These are phyloP conservation scores for Trichacis sp. DNA, from an alignment of 2,888 invertebrate species.

Conservation along the genomic window DNA sequence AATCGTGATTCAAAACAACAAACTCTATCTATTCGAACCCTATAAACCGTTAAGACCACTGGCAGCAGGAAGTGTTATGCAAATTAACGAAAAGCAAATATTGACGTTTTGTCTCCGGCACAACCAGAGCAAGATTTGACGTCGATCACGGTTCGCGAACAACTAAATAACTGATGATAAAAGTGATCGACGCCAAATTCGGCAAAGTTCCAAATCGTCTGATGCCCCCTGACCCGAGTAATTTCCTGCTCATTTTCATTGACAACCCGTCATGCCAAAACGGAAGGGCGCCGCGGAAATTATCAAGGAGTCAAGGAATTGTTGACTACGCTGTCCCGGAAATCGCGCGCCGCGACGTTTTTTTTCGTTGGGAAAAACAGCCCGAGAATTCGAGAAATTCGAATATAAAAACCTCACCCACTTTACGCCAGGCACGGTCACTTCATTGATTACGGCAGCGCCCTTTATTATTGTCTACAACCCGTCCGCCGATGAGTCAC, in stretches of 20 bases:
- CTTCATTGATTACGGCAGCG: constrained; percentile 61
- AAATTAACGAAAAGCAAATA: background rate
- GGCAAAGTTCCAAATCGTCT: constrained; percentile 61
- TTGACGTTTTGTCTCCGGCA: background rate
- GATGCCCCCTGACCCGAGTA: constrained; percentile 64
- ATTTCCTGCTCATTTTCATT: constrained; percentile 65
- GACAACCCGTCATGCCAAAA: constrained; percentile 58
- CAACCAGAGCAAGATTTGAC: background rate
- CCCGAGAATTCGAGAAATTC: too few relatives aligned
- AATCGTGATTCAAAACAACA: too few relatives aligned
- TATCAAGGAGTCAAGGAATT: too few relatives aligned
- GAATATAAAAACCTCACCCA: constrained; percentile 50
- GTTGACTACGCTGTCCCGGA: too few relatives aligned
- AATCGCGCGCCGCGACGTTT: too few relatives aligned
- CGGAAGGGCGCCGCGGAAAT: constrained; percentile 30
- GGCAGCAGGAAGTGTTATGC: background rate
- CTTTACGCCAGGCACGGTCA: constrained; percentile 53
- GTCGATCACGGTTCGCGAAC: background rate
- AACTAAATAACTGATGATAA: background rate
- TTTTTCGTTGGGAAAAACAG: too few relatives aligned
- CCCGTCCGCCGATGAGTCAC: too few relatives aligned
- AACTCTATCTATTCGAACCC: background rate
- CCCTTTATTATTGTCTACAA: constrained; percentile 45
- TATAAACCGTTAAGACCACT: background rate
- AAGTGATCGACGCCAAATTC: constrained; percentile 52